A percentile compares a stretch with the other conserved stretches of the same genome.
These are phyloP conservation scores for Neuroscelio doddi DNA, from an alignment of 2,888 invertebrate species.

Conservation along the genomic window DNA sequence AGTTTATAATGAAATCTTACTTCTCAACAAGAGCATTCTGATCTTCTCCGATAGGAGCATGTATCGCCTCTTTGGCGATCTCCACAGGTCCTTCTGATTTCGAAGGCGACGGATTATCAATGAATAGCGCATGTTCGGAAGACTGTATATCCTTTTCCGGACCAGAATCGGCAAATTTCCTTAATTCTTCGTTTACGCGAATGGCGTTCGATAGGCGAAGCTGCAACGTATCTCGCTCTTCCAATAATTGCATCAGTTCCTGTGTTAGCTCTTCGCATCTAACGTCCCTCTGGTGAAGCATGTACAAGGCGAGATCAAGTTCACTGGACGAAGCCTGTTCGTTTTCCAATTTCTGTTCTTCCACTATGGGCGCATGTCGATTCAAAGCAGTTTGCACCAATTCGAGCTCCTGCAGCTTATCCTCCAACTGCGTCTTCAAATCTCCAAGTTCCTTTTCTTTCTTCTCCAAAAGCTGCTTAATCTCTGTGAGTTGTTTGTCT, in stretches of 20 bases:
- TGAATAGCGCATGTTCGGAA: conserved; percentile 43
- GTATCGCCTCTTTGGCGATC: conserved; percentile 67
- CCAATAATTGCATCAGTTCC: conserved; percentile 85
- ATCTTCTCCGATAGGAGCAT: conserved; percentile 59
- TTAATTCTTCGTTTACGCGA: conserved; percentile 80
- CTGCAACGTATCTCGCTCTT: conserved; percentile 89
- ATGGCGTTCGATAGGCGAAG: conserved; percentile 86
- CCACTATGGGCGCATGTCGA: conserved; percentile 50
- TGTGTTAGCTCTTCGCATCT: conserved; percentile 89
- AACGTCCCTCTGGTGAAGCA: conserved; percentile 90
- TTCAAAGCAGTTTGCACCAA: conserved; percentile 64
- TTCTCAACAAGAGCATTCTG: conserved; percentile 66
- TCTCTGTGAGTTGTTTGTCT: conserved; percentile 74
- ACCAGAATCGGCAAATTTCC: conserved; percentile 55
- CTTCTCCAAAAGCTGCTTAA: conserved; percentile 78
- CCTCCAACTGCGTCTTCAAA: conserved; percentile 79
- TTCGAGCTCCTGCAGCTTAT: conserved; percentile 77
- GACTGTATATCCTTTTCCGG: conserved; percentile 43
- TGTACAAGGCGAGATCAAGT: conserved; percentile 79
- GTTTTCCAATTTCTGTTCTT: conserved; percentile 18
- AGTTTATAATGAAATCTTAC: too few species aligned
- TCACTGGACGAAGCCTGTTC: conserved; percentile 24
- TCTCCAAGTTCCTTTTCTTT: conserved; percentile 83
- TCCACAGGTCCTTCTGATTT: conserved; percentile 64
- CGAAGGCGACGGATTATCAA: conserved; percentile 62